These are phyloP conservation scores for Hypanus sabinus DNA, from an alignment of 2,113 vertebrate genomes.

Conservation along the genomic window DNA sequence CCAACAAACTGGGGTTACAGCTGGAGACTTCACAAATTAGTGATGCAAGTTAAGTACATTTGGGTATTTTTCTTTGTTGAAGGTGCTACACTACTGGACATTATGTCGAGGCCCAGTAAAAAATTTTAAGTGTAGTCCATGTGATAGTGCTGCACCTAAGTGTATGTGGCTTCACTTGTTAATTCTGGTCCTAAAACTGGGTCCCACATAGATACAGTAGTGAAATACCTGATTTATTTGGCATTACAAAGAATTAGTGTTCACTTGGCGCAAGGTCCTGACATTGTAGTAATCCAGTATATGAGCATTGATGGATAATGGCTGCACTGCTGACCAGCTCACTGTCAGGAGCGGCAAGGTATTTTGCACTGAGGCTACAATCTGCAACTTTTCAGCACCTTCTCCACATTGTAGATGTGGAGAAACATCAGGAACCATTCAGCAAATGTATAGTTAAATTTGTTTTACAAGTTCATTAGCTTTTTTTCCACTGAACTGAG, in stretches of 20 bases:
- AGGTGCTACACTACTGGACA: neutral
- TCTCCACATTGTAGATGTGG: neutral
- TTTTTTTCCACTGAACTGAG: neutral
- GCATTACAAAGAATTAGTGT: neutral
- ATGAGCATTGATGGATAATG: slow-evolving; percentile 2
- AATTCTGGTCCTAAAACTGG: neutral
- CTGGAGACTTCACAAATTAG: neutral
- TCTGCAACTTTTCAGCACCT: neutral
- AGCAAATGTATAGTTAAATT: neutral
- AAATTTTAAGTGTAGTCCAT: neutral
- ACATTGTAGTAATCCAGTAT: no score
- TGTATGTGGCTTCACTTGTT: neutral
- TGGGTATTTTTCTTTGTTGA: neutral
- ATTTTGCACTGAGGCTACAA: neutral
- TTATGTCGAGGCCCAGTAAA: neutral
- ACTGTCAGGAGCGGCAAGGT: neutral
- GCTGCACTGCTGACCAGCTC: neutral
- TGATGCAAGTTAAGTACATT: neutral
- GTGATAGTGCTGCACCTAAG: neutral
- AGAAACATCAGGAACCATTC: neutral
- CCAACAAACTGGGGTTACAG: neutral
- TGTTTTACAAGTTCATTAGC: neutral
- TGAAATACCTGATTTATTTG: neutral
- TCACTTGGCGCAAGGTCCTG: neutral
- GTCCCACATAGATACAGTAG: neutral